Percentiles rank a stretch among this genome's conserved stretches.
Conservation (phyloP, 1,140 invertebrate species). For the Physella acuta region DNA sequence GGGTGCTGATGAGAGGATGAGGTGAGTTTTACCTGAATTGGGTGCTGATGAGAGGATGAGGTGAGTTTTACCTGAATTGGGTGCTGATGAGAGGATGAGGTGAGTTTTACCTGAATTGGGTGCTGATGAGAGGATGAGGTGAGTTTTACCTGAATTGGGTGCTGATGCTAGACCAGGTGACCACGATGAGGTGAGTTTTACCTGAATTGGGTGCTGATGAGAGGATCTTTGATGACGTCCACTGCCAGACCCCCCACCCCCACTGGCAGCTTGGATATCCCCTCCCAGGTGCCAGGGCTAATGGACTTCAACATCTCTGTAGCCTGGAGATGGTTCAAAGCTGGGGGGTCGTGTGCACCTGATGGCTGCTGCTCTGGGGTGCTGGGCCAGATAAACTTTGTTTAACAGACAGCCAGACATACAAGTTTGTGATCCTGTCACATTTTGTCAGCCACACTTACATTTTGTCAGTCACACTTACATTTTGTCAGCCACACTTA, state of each 20-base stretch:
- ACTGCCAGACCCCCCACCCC: not conserved
- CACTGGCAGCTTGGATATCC: not conserved
- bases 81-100: too few species aligned
- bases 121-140: too few species aligned
- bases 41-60: too few species aligned
- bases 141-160: too few species aligned
- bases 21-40: too few species aligned
- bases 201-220: too few species aligned
- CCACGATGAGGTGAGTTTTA: too few species aligned
- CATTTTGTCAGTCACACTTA: not conserved
- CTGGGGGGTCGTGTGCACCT: not conserved
- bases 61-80: too few species aligned
- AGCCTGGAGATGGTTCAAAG: not conserved
- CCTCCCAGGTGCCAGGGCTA: slow-evolving; percentile 5
- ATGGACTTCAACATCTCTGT: not conserved
- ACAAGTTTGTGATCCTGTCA: not conserved
- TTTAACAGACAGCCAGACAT: not conserved
- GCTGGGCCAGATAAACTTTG: not conserved
- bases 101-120: too few species aligned
- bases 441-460: not conserved
- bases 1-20: too few species aligned
- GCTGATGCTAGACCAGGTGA: too few species aligned
- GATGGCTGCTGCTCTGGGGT: slow-evolving; percentile 1
- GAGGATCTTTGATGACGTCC: too few species aligned
- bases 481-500: not conserved